Base-by-base conservation (phyloP, 2,888 invertebrate species). In the Marasmarcha lunaedactyla region DNA sequence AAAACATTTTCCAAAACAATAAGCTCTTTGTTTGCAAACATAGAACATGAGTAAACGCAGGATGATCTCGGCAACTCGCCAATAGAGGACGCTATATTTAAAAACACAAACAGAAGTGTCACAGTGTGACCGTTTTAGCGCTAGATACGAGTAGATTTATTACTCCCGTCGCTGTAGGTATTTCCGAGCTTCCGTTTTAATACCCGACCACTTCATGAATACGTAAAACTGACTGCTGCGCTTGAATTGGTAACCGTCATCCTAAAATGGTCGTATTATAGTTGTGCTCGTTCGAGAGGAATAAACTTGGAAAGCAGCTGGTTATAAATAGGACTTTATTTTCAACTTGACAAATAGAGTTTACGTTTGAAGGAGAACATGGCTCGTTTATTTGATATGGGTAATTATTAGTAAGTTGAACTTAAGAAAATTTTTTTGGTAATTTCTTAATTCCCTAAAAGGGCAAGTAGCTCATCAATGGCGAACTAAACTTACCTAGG, bases 11-110 rank as follows among this genome's bases (percentile, higher is more conserved):
- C 30, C 4, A 11, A 30, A 30, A 34, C 33, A 25, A 46, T 42
- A 40, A 51, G 46, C 49, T 63, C 67, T 72, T 77, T 77, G 74
- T 77, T 78, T 77, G 74, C 73, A 59, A 76, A 77, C 77, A 76
- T 71, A 71, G 72, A 69, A 59, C 57, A 71, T 77, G 78, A 78
- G 72, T 77, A 76, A 77, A 63, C 63, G 52, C 45, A 46, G 49
- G 53, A 56, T 56, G 55, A 57, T 56, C 73, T 76, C 73, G 79
- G 79, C 79, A 78, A 54, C 63, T 66, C 66, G 79, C 79, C 79
- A 79, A 71, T 59, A 79, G 78, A 77, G 76, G 78, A 76, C 78
- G 76, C 73, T 74, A 20, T 30, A 30, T 60, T 51, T 36, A 54
- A 55, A n/a, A n/a, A n/a, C 67, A 39, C 52, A 72, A 78, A 76